phyloP scores from a whole-genome alignment of 2,888 invertebrate genomes.

The Amphimallon solstitiale region DNA sequence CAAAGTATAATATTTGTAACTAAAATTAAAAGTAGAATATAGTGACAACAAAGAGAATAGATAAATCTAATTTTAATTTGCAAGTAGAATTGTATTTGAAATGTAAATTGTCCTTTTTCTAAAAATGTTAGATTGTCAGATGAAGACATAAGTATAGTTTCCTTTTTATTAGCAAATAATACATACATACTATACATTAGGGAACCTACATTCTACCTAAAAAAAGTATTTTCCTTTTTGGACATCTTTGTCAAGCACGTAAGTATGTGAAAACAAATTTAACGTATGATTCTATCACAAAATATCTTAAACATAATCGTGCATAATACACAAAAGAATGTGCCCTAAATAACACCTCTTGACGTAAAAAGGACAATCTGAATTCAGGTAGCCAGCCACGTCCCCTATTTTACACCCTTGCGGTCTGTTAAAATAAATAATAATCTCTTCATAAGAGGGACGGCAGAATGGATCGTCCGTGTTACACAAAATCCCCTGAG shows the following conservation, averaged over 20 bases:
- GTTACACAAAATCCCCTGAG: constrained; percentile 18
- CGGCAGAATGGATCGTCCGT: constrained; percentile 20
- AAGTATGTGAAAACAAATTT: neutral
- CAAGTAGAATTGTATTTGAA: too few relatives aligned
- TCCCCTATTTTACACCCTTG: constrained; percentile 35
- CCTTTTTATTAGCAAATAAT: too few relatives aligned
- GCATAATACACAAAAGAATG: constrained; percentile 30
- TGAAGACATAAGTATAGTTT: too few relatives aligned
- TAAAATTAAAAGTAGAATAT: too few relatives aligned
- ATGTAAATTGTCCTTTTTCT: too few relatives aligned
- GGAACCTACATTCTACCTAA: too few relatives aligned
- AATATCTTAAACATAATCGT: constrained; percentile 33
- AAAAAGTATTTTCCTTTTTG: neutral
- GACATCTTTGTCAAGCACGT: neutral
- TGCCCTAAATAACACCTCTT: constrained; percentile 35
- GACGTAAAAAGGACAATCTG: constrained; percentile 40
- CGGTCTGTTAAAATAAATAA: constrained; percentile 28
- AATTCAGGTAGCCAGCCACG: constrained; percentile 37
- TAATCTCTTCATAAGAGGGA: constrained; percentile 11
- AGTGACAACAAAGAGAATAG: too few relatives aligned
- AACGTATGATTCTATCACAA: constrained; percentile 10
- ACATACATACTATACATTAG: too few relatives aligned
- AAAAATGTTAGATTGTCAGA: too few relatives aligned
- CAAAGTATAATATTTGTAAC: too few relatives aligned
- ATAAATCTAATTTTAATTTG: too few relatives aligned